phyloP scores from a whole-genome alignment of 2,888 invertebrate species.

The Fabriciana adippe region DNA sequence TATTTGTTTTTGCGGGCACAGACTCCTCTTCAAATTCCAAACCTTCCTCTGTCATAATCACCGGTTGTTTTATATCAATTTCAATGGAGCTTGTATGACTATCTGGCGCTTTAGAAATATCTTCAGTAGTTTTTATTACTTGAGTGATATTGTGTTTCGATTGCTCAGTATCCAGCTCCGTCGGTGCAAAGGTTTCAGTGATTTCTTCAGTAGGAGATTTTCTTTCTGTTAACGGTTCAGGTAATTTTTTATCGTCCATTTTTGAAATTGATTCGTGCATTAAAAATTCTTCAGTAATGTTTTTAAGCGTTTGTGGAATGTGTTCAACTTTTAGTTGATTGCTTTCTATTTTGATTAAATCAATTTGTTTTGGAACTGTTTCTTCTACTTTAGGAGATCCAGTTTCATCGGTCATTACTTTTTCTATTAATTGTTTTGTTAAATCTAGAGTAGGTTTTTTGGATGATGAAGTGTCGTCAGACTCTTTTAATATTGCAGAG shows the following conservation, averaged over 20 bases:
- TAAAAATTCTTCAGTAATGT: slow-evolving; percentile 17
- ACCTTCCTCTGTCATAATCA: not conserved
- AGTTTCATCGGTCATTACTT: not conserved
- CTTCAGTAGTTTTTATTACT: not conserved
- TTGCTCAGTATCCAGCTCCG: not conserved
- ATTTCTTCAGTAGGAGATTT: not conserved
- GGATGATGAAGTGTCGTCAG: not conserved
- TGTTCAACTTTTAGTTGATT: not conserved
- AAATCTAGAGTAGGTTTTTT: not conserved
- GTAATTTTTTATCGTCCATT: not conserved
- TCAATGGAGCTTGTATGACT: too few relatives aligned
- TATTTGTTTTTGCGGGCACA: not conserved
- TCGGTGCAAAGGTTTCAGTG: not conserved
- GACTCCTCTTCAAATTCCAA: not conserved
- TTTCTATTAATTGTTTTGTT: not conserved
- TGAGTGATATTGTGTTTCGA: not conserved
- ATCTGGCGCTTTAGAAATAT: too few relatives aligned
- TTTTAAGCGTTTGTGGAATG: not conserved
- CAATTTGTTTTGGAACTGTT: too few relatives aligned
- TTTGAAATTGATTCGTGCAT: slow-evolving; percentile 1
- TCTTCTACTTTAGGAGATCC: not conserved
- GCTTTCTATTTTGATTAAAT: too few relatives aligned
- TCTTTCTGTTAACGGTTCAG: not conserved
- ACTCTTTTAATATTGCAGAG: slow-evolving; percentile 11
- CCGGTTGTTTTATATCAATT: too few relatives aligned